phyloP scores from a whole-genome alignment of 2,797 vertebrate genomes.

The Alfaro cultratus region DNA sequence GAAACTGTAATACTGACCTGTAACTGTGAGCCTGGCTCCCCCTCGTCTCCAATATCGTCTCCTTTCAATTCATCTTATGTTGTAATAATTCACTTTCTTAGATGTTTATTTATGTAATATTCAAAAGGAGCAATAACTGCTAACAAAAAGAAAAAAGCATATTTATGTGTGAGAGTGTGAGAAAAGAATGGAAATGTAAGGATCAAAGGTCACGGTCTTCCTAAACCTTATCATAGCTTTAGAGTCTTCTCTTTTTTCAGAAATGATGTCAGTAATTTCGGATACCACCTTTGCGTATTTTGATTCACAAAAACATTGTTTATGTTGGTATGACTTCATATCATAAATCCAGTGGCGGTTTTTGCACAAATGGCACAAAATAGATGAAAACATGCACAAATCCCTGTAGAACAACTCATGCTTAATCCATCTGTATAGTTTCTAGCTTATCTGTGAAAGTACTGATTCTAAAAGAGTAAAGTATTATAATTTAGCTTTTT shows the following conservation, averaged over 20 bases:
- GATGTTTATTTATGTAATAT: slow-evolving; percentile 33
- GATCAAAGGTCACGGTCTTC: slow-evolving; percentile 54
- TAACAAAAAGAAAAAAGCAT: slow-evolving; percentile 35
- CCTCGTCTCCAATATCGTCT: slow-evolving; percentile 45
- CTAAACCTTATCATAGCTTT: slow-evolving; percentile 50
- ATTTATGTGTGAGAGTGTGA: slow-evolving; percentile 29
- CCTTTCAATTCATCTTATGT: slow-evolving; percentile 34
- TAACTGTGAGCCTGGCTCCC: slow-evolving; percentile 76
- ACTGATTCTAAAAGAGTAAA: background rate
- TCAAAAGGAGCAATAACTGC: slow-evolving; percentile 76
- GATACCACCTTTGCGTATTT: slow-evolving; percentile 38
- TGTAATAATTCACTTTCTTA: slow-evolving; percentile 50
- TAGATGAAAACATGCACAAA: background rate
- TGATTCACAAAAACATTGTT: slow-evolving; percentile 27
- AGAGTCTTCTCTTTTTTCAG: slow-evolving; percentile 53
- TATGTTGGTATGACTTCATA: slow-evolving; percentile 35
- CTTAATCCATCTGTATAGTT: background rate
- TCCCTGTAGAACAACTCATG: background rate
- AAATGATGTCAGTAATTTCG: slow-evolving; percentile 77
- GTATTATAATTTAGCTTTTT: background rate
- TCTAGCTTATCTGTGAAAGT: background rate
- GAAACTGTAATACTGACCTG: slow-evolving; percentile 80
- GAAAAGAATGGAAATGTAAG: slow-evolving; percentile 31
- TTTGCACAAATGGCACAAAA: background rate
- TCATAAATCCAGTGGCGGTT: slow-evolving; percentile 13